Percentiles rank a stretch among this genome's conserved stretches.
These are phyloP conservation scores for Neomorphus geoffroyi DNA, from an alignment of 2,797 vertebrate species.

Conservation along the genomic window DNA sequence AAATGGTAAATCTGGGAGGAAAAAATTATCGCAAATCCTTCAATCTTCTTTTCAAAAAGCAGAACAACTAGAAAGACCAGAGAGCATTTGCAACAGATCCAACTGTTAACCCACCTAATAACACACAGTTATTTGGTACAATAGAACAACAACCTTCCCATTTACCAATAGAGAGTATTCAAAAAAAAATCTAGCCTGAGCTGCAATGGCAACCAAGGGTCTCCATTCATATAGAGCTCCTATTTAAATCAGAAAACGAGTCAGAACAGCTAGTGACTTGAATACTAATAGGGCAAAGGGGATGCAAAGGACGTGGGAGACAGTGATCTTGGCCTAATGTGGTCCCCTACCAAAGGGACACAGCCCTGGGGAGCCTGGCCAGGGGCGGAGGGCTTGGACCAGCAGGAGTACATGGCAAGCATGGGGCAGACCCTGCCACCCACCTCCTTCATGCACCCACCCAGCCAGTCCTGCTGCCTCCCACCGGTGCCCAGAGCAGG, in stretches of 20 bases:
- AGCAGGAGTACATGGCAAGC: not conserved
- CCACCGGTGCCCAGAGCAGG: fast-evolving
- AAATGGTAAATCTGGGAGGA: not conserved
- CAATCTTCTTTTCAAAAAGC: not conserved
- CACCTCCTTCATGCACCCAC: fast-evolving
- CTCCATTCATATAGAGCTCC: not conserved
- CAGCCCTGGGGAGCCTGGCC: not conserved
- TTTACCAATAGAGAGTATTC: not conserved
- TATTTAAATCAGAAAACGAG: not conserved
- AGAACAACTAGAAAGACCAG: not conserved
- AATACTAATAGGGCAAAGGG: not conserved
- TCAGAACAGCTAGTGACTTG: not conserved
- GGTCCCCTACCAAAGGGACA: fast-evolving
- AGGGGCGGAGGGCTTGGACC: too few species aligned
- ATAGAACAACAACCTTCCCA: not conserved
- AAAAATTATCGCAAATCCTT: not conserved
- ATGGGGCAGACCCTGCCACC: not conserved
- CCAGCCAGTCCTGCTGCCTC: not conserved
- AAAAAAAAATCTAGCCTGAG: not conserved
- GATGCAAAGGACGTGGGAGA: not conserved
- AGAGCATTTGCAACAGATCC: not conserved
- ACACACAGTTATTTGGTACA: not conserved
- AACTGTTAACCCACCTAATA: not conserved
- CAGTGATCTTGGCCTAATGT: not conserved
- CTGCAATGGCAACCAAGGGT: not conserved